Percentiles rank a stretch among this genome's conserved stretches.
Conservation (phyloP, 2,888 invertebrate genomes). For the Unio delphinus region DNA sequence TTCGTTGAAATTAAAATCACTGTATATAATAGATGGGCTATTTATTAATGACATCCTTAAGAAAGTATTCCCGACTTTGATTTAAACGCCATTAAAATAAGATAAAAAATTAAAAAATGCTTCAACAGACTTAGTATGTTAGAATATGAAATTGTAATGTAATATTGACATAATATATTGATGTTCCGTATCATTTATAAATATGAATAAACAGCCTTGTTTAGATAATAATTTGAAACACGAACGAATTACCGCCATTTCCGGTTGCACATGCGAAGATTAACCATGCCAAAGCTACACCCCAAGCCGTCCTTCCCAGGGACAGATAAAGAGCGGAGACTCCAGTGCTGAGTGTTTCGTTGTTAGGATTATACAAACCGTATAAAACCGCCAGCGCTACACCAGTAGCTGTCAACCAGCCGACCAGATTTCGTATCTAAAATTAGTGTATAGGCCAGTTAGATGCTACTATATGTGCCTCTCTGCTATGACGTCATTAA, state of each 20-base stretch:
- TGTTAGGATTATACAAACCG: constrained; percentile 58
- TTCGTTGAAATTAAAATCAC: too few relatives aligned
- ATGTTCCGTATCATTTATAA: too few relatives aligned
- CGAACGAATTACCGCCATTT: constrained; percentile 69
- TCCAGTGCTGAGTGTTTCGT: constrained; percentile 43
- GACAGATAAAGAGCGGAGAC: constrained; percentile 69
- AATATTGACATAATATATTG: background rate
- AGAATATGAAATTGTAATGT: too few relatives aligned
- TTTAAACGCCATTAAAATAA: too few relatives aligned
- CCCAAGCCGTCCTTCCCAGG: constrained; percentile 73
- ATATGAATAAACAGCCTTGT: too few relatives aligned
- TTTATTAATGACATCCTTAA: too few relatives aligned
- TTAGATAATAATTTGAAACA: background rate
- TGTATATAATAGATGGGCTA: too few relatives aligned
- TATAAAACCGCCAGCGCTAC: constrained; percentile 61
- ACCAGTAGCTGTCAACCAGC: constrained; percentile 61
- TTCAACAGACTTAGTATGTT: too few relatives aligned
- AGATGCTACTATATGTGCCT: too few relatives aligned
- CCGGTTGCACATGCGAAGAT: constrained; percentile 74
- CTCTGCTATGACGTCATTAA: too few relatives aligned
- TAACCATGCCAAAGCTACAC: constrained; percentile 73
- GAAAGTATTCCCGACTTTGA: too few relatives aligned
- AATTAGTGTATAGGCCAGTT: background rate
- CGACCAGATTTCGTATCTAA: constrained; percentile 38
- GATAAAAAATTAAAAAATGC: too few relatives aligned